These are phyloP conservation scores for Apodemus speciosus DNA, from an alignment of 2,113 vertebrate species.

Conservation along the genomic window DNA sequence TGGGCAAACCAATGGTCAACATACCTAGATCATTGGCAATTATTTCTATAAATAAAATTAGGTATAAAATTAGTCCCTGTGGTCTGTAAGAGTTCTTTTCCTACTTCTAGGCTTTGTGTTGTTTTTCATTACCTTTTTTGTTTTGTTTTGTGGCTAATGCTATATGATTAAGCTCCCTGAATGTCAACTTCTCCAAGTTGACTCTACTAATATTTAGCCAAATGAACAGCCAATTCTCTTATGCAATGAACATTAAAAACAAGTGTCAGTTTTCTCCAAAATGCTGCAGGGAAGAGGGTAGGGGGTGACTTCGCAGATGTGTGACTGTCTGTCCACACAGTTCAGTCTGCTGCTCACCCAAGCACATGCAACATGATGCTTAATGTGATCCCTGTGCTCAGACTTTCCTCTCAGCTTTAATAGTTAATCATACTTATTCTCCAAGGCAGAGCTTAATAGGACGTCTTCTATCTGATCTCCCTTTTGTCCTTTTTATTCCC, in stretches of 20 bases:
- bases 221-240: not conserved
- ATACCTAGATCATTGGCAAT: not conserved
- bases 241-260: not conserved
- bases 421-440: not conserved
- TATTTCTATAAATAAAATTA: constrained; percentile 14
- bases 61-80: not conserved
- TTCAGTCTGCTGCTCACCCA: not conserved
- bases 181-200: not conserved
- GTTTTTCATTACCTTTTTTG: not conserved
- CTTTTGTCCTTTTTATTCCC: not conserved
- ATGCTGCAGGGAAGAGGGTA: not conserved
- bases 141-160: constrained; percentile 35
- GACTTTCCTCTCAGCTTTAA: not conserved
- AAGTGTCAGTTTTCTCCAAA: constrained; percentile 5
- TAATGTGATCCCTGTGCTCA: not conserved
- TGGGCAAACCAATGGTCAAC: not conserved
- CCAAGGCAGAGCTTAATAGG: not conserved
- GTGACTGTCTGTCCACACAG: not conserved
- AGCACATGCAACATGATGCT: not conserved
- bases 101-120: not conserved
- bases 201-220: not conserved
- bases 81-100: not conserved
- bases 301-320: not conserved
- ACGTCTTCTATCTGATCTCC: not conserved
- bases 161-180: not conserved